Conservation (phyloP, 2,797 vertebrate species). For the Manis crassicaudata region DNA sequence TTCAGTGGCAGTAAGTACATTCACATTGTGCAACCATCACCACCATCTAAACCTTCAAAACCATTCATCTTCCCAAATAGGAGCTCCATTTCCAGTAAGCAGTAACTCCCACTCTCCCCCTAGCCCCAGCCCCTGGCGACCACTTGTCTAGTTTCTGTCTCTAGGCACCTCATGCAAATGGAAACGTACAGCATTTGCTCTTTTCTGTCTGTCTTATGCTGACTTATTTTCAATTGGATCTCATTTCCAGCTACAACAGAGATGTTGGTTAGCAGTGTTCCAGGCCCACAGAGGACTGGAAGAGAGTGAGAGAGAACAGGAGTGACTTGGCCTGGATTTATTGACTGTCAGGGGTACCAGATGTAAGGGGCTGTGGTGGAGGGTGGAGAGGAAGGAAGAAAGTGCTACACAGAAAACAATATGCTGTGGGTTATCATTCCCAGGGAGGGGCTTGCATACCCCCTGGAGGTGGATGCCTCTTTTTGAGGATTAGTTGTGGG, state of each 20-base stretch:
- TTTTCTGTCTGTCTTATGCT: not conserved
- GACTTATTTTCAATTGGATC: not conserved
- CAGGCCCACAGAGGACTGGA: not conserved
- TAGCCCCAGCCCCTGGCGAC: not conserved
- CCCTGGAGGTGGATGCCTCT: not conserved
- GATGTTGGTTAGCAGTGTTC: not conserved
- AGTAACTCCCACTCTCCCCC: not conserved
- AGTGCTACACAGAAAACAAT: conserved; percentile 33
- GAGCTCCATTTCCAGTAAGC: not conserved
- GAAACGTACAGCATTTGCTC: not conserved
- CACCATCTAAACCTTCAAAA: not conserved
- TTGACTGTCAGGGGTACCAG: conserved; percentile 40
- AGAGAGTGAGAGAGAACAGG: not conserved
- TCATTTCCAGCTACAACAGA: not conserved
- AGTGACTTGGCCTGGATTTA: conserved; percentile 35
- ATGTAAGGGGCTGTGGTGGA: not conserved
- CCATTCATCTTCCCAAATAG: not conserved
- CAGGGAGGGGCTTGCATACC: not conserved
- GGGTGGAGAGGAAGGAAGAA: conserved; percentile 29
- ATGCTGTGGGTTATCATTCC: not conserved
- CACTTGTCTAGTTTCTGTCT: not conserved
- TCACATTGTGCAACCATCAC: not conserved
- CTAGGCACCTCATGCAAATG: not conserved
- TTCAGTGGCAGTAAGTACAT: not conserved
- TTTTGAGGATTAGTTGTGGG: not conserved